A percentile compares a stretch with the other conserved stretches of the same genome.
phyloP scores from a whole-genome alignment of 2,888 invertebrate genomes.

The Phaonia tiefii region DNA sequence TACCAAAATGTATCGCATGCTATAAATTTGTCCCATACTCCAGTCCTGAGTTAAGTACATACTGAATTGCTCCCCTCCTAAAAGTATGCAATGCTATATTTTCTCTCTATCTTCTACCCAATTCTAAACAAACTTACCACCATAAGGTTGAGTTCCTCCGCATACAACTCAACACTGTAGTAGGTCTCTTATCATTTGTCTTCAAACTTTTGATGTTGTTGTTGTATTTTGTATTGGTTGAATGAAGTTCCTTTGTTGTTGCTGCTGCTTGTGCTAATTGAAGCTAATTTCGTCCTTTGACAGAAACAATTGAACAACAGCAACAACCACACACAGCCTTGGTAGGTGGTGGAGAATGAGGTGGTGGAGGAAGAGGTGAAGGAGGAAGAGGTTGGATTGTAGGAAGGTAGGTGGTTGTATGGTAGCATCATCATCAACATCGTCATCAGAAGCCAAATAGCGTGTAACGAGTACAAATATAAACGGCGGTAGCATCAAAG shows the following conservation, averaged over 20 bases:
- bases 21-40: constrained; percentile 11
- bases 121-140: constrained; percentile 8
- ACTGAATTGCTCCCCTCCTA: constrained; percentile 1
- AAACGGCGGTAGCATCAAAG: constrained; percentile 5
- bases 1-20: constrained; percentile 43
- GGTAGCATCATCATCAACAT: background rate
- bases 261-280: constrained; percentile 48
- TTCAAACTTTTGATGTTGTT: background rate
- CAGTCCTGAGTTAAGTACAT: background rate
- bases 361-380: too few relatives aligned
- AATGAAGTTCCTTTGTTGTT: constrained; percentile 28
- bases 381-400: too few relatives aligned
- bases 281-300: constrained; percentile 61
- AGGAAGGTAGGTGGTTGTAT: background rate
- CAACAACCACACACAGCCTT: background rate
- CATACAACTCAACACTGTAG: too few relatives aligned
- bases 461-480: constrained; percentile 20
- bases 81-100: too few relatives aligned
- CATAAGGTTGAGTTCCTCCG: background rate
- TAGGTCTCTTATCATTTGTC: background rate
- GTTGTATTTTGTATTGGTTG: background rate
- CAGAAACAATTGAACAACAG: constrained; percentile 32
- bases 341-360: too few relatives aligned
- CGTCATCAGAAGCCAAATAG: background rate
- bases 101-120: constrained; percentile 10